Base-by-base conservation (phyloP, 1,140 invertebrate genomes). In the Pygmarrhopalites habei region DNA sequence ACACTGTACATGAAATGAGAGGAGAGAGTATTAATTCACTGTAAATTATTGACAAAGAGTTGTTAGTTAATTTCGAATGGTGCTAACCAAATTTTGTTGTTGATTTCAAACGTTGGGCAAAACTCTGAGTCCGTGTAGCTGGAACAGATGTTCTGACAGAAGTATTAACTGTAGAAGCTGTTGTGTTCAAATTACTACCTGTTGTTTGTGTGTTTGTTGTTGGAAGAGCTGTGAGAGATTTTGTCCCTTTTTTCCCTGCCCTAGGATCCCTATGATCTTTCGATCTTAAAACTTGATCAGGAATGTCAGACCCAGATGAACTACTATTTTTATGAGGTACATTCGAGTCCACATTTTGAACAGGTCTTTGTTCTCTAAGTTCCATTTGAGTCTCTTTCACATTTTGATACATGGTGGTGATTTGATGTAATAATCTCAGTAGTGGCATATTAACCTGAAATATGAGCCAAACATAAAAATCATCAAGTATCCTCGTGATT, bases 321-420 rank as follows among this genome's bases (percentile, higher is more conserved):
- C 53, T 46, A 44, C 64, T 63, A 53, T 65, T 69, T 47, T 74
- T 70, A 60, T 74, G 71, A 1, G 51, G 58, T 7, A 65, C 52
- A 51, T 59, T 72, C 23, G 72, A 72, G 2, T 71, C 63, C 78
- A 67, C 76, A 74, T 55, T 79, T 75, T 63, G 77, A 83, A 82
- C 66, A 87, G 87, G 66, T 84, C 87, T 72, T 84, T 86, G 75
- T 62, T 81, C 77, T 64, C 79, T 76, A 52, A 97, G 79, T 71
- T 95, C 92, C 71, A 87, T 86, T 74, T 92, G 88, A 1, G 93
- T 95, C 73, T 95, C 90, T 73, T 93, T 92, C 3, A 95, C 91
- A 78, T 96, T 97, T 76, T 94, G 90, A 77, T 96, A 95, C 91
- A 98, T 95, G 65, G 93, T 95, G 67, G 87, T 90, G 67, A 98